phyloP scores from a whole-genome alignment of 1,140 invertebrate species.

The Palaemon carinicauda region DNA sequence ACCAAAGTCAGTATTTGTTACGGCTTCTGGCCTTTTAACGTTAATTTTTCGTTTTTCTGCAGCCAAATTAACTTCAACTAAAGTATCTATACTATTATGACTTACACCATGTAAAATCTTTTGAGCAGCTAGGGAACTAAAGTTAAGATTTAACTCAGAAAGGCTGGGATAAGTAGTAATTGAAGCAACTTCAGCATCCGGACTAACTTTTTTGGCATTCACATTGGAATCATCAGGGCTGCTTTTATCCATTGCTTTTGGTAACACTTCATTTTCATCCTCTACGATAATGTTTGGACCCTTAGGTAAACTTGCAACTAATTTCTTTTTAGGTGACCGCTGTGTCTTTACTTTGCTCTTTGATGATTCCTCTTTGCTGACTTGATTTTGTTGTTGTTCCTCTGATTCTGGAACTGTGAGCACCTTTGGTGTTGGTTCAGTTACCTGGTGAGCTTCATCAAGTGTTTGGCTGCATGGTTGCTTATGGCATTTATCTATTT shows the following conservation, averaged over 20 bases:
- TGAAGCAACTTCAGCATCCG: constrained; percentile 18
- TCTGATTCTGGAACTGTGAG: not conserved
- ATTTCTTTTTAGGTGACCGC: constrained; percentile 19
- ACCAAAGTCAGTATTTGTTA: constrained; percentile 58
- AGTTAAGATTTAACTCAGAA: constrained; percentile 58
- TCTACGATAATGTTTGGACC: not conserved
- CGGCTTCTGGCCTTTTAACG: not conserved
- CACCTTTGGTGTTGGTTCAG: not conserved
- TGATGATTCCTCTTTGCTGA: not conserved
- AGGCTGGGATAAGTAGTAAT: constrained; percentile 57
- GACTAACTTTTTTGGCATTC: not conserved
- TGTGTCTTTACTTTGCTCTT: not conserved
- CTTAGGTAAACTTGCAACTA: not conserved
- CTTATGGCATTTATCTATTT: constrained; percentile 58
- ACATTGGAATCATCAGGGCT: not conserved
- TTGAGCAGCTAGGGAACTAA: constrained; percentile 61
- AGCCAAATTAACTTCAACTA: constrained; percentile 61
- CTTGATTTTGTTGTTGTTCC: not conserved
- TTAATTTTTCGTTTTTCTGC: constrained; percentile 59
- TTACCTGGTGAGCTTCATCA: not conserved
- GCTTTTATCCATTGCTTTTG: not conserved
- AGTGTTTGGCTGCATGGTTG: constrained; percentile 32
- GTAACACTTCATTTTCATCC: not conserved
- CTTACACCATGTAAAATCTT: constrained; percentile 61
- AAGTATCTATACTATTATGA: constrained; percentile 61